A percentile compares a stretch with the other conserved stretches of the same genome.
These are phyloP conservation scores for Dorcus hopei DNA, from an alignment of 2,888 invertebrate genomes.

Conservation along the genomic window DNA sequence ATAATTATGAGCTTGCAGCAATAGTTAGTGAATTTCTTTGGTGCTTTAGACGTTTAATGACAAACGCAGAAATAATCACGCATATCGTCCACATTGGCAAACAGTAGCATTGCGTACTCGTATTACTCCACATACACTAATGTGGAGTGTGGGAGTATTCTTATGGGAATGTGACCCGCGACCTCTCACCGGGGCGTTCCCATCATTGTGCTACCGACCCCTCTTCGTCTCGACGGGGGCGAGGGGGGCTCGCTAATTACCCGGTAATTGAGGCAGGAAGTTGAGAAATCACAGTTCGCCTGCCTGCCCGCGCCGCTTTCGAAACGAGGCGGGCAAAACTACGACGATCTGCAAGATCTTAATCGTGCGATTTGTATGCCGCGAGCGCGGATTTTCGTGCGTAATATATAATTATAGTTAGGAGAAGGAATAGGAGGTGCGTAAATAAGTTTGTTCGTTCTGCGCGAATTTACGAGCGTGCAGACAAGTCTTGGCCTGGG, in stretches of 20 bases:
- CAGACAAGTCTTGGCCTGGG: too few relatives aligned
- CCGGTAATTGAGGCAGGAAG: constrained; percentile 50
- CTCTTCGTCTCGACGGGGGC: constrained; percentile 28
- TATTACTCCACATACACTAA: constrained; percentile 34
- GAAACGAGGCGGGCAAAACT: constrained; percentile 13
- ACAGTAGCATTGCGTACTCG: constrained; percentile 15
- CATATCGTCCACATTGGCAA: background rate
- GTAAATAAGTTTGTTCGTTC: too few relatives aligned
- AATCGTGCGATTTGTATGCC: constrained; percentile 4
- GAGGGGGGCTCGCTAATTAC: constrained; percentile 43
- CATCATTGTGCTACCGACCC: constrained; percentile 47
- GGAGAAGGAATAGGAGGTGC: too few relatives aligned
- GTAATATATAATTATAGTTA: too few relatives aligned
- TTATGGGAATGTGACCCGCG: constrained; percentile 51
- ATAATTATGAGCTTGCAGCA: too few relatives aligned
- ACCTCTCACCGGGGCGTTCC: constrained; percentile 50
- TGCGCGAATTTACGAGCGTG: too few relatives aligned
- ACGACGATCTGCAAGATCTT: constrained; percentile 10
- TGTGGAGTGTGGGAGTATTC: constrained; percentile 51
- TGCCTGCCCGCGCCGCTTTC: constrained; percentile 13
- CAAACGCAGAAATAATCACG: background rate
- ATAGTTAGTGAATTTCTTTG: too few relatives aligned
- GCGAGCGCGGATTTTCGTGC: too few relatives aligned
- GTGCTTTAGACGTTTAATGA: too few relatives aligned
- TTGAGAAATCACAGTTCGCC: constrained; percentile 42